Percentiles rank a stretch among this genome's conserved stretches.
Evolutionary conservation across 2,888 invertebrate genomes (phyloP).

Genomic region (Callyntrura sp.): DNA sequence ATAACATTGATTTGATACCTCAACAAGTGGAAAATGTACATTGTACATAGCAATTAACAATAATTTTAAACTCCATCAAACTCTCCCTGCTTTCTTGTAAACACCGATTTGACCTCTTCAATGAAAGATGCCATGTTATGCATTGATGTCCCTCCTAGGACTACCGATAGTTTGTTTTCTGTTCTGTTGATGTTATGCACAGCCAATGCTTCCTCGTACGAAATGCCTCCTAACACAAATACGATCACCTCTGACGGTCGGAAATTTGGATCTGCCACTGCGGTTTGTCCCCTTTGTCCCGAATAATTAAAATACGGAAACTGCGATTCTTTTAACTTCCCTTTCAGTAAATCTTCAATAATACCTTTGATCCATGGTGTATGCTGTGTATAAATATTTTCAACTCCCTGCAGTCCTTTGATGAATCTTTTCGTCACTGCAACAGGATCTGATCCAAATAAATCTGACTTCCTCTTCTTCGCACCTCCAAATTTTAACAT

Average conservation of each 20-base stretch:
- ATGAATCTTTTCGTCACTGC: constrained; percentile 83
- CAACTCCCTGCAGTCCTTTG: constrained; percentile 96
- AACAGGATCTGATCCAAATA: constrained; percentile 83
- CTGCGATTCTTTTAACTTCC: constrained; percentile 93
- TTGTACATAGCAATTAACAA: background rate
- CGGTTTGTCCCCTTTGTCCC: constrained; percentile 85
- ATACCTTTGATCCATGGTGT: constrained; percentile 96
- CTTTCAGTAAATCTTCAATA: constrained; percentile 95
- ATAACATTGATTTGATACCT: no score
- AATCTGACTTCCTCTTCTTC: constrained; percentile 83
- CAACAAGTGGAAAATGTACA: no score
- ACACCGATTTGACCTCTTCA: constrained; percentile 90
- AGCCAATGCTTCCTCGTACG: constrained; percentile 97
- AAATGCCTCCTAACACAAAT: constrained; percentile 98
- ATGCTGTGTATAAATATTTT: constrained; percentile 99
- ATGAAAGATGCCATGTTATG: constrained; percentile 95
- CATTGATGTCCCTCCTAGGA: constrained; percentile 96
- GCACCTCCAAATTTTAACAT: constrained; percentile 82
- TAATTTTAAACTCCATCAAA: constrained; percentile 64
- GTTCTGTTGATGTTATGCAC: constrained; percentile 93
- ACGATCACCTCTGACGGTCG: constrained; percentile 97
- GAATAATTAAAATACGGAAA: constrained; percentile 91
- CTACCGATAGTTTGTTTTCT: constrained; percentile 91
- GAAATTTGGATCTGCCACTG: constrained; percentile 74
- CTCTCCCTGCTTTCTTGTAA: constrained; percentile 85